These are phyloP conservation scores for Setophaga petechia DNA, from an alignment of 2,113 vertebrate genomes.

Conservation along the genomic window DNA sequence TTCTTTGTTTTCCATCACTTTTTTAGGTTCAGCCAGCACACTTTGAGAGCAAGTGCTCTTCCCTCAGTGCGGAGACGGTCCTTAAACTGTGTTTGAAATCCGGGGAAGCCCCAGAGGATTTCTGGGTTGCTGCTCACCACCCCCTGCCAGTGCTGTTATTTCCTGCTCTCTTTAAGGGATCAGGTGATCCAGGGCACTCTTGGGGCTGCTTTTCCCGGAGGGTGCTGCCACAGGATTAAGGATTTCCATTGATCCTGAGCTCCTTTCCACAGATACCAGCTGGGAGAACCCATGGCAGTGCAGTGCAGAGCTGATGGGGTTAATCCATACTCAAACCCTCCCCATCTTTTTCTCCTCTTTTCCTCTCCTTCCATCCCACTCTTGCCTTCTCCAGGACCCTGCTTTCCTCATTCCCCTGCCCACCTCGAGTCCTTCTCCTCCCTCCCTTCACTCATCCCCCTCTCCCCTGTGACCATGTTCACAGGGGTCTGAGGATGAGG, in stretches of 20 bases:
- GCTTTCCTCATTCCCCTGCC: neutral
- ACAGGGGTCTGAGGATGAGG: too few relatives aligned
- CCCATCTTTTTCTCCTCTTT: neutral
- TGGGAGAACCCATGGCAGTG: neutral
- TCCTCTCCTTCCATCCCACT: neutral
- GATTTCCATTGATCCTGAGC: neutral
- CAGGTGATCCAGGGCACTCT: neutral
- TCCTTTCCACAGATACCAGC: neutral
- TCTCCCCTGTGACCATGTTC: neutral
- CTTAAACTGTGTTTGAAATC: neutral
- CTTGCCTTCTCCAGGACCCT: neutral
- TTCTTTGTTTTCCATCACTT: conserved; percentile 12
- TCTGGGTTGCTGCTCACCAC: neutral
- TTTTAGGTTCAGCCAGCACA: neutral
- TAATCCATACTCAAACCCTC: neutral
- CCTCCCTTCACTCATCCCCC: neutral
- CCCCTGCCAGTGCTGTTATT: neutral
- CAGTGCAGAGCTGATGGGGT: neutral
- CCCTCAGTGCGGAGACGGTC: neutral
- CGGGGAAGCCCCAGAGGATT: neutral
- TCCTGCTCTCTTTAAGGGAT: neutral
- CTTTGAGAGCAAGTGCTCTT: neutral
- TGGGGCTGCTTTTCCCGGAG: rapidly evolving
- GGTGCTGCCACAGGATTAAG: neutral
- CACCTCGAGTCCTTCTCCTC: rapidly evolving